These are phyloP conservation scores for Galerucella pusilla DNA, from an alignment of 2,888 invertebrate genomes.

Conservation along the genomic window DNA sequence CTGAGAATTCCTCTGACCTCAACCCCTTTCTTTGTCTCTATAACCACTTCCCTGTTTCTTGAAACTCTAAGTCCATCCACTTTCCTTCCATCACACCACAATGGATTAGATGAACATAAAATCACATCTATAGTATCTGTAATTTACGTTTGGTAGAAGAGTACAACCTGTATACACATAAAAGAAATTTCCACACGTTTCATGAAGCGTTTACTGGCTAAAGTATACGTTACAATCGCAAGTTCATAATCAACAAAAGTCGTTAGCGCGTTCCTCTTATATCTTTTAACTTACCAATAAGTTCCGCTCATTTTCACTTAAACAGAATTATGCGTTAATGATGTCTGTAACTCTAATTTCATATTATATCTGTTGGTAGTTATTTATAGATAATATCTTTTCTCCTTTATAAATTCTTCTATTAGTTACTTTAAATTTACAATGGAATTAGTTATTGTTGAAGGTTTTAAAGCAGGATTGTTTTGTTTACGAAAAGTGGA, in stretches of 20 bases:
- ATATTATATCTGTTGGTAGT: background rate
- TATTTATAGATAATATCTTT: background rate
- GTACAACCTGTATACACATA: background rate
- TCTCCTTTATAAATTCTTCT: background rate
- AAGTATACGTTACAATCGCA: background rate
- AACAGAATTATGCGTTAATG: slow-evolving; percentile 4
- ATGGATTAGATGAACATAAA: no score
- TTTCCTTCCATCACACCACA: no score
- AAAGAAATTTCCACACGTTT: background rate
- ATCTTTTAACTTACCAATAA: slow-evolving; percentile 1
- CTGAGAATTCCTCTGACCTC: no score
- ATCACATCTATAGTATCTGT: no score
- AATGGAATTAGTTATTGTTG: background rate
- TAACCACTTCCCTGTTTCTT: no score
- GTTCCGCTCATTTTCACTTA: slow-evolving; percentile 2
- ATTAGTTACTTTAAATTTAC: background rate
- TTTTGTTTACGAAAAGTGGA: no score
- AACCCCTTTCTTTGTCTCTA: no score
- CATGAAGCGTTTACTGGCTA: background rate
- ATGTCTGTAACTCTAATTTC: background rate
- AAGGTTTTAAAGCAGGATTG: no score
- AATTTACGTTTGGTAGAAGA: no score
- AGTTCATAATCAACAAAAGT: background rate
- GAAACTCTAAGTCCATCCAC: no score
- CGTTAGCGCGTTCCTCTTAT: slow-evolving; percentile 4